Base-by-base conservation (phyloP, 2,797 vertebrate species). In the Echeneis naucrates region DNA sequence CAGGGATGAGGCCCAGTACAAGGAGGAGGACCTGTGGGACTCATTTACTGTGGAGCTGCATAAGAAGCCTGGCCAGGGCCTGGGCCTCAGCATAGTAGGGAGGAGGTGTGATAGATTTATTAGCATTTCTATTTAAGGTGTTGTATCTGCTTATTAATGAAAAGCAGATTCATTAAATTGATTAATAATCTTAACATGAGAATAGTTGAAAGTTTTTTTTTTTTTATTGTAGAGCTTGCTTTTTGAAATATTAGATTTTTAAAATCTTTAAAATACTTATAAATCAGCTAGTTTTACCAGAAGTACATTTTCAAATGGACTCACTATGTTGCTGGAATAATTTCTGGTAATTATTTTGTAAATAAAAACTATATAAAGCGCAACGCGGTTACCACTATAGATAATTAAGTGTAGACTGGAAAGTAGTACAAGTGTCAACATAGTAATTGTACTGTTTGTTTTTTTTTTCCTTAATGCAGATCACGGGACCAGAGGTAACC, bases 41-140 rank as follows among this genome's bases (percentile, higher is more conserved):
- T 89, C 95, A 0, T 94, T 98, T 71, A 93, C 84, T 2, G 84
- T 99, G 62, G 97, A 98, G 88, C 95, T 99, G 42, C 95, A 96
- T 45, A 99, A 97, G 91, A 95, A 94, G 81, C 94, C 96, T 0
- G 97, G 96, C 1, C 97, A 96, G 91, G 95, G 97, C 44, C 94
- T 99, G 63, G 98, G 98, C 10, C 92, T 99, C 75, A 99, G 98
- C 90, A 99, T 99, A 54, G 97, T 99, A 24, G 98, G 98, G 16
- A 96, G 97, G 85, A 98, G 98, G 98, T 99, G 63, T 70, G 85
- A 35, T 12, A 48, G 8, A 38, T 45, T 14, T 30, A 27, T 45
- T 16, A 59, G 48, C 17, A 19, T 2, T 10, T 2, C 35, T 19
- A 21, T 33, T 23, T 0, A 44, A 51, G 11, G 54, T 4, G 11